phyloP scores from a whole-genome alignment of 2,888 invertebrate genomes.

The Diplolepis rosae region DNA sequence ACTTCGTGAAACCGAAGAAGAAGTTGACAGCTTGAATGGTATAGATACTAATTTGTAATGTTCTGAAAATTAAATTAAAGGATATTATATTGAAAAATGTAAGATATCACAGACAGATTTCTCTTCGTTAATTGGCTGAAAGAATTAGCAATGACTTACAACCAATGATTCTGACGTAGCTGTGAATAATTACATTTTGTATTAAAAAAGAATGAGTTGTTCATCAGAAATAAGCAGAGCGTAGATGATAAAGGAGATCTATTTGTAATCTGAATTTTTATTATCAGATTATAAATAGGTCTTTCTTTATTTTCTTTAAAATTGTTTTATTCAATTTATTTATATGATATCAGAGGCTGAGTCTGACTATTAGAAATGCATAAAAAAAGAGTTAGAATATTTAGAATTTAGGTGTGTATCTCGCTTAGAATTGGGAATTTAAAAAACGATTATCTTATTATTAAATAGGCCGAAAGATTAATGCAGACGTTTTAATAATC shows the following conservation, averaged over 20 bases:
- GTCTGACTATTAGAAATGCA: no score
- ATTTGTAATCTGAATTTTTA: neutral
- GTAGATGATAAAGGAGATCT: conserved; percentile 8
- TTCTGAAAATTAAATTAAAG: neutral
- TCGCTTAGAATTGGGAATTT: neutral
- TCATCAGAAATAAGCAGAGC: conserved; percentile 19
- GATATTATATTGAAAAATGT: neutral
- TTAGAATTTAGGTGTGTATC: neutral
- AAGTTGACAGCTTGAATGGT: neutral
- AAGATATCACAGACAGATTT: neutral
- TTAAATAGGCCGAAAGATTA: neutral
- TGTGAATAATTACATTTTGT: neutral
- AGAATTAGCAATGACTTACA: neutral
- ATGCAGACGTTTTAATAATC: neutral
- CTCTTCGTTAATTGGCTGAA: neutral
- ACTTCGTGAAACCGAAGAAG: conserved; percentile 10
- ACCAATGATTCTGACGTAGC: neutral
- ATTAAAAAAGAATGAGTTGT: neutral
- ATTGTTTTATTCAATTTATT: neutral
- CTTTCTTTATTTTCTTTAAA: neutral
- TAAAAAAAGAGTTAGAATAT: neutral
- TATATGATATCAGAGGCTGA: no score
- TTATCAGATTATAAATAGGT: conserved; percentile 9
- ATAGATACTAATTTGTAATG: neutral
- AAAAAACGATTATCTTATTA: conserved; percentile 1